Conservation (phyloP, 2,797 vertebrate species). For the Tapera naevia region DNA sequence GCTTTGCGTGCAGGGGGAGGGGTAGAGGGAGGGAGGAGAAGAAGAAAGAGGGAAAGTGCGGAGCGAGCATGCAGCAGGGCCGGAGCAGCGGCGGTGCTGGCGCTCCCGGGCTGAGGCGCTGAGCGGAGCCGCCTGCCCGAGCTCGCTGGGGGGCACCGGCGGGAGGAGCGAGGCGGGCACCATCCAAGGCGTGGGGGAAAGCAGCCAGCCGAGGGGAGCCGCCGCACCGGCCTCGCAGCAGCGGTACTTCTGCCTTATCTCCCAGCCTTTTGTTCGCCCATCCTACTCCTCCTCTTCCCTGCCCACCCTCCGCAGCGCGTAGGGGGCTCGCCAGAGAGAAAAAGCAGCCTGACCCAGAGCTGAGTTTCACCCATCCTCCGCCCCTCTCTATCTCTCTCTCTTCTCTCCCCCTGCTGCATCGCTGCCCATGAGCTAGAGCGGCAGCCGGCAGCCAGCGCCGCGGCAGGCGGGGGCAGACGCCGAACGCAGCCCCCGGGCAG, state of each 20-base stretch:
- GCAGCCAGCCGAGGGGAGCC: not conserved
- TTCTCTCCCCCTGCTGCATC: conserved; percentile 12
- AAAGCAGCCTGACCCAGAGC: conserved; percentile 49
- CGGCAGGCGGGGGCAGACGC: conserved; percentile 37
- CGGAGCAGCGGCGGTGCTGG: not conserved
- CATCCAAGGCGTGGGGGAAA: conserved; percentile 5
- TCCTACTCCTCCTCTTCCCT: conserved; percentile 31
- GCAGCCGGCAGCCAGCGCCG: not conserved
- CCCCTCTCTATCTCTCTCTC: not conserved
- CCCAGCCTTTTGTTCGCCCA: conserved; percentile 63
- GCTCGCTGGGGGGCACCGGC: conserved; percentile 22
- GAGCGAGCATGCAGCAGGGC: conserved; percentile 30
- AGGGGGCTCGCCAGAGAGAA: conserved; percentile 23
- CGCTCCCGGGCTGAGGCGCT: not conserved
- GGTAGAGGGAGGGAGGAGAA: conserved; percentile 35
- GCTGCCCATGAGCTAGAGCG: conserved; percentile 57
- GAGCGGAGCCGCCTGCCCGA: conserved; percentile 28
- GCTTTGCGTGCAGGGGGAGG: conserved; percentile 40
- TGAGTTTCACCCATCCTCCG: conserved; percentile 37
- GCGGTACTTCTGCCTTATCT: conserved; percentile 43
- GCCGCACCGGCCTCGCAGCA: conserved; percentile 29
- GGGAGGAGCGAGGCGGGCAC: conserved; percentile 1
- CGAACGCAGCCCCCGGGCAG: conserved; percentile 24
- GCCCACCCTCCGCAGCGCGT: conserved; percentile 48
- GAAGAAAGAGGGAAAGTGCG: conserved; percentile 47